These are phyloP conservation scores for Drosophila tanythrix DNA, from an alignment of 2,888 invertebrate species.

Conservation along the genomic window DNA sequence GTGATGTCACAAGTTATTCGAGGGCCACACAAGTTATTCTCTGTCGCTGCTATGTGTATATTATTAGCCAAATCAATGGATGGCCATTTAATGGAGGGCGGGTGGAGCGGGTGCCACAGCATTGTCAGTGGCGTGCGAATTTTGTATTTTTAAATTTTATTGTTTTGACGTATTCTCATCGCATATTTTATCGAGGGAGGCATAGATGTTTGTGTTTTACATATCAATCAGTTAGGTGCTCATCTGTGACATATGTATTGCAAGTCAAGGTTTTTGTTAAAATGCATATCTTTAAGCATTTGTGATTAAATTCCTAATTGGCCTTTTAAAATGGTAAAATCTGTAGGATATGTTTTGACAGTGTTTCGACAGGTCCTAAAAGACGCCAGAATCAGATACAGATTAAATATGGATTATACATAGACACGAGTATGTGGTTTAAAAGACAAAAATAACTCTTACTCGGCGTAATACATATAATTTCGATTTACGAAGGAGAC, in stretches of 20 bases:
- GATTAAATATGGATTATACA: not conserved
- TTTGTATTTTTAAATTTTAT: slow-evolving; percentile 57
- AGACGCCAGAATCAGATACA: not conserved
- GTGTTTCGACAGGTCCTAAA: not conserved
- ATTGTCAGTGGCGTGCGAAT: slow-evolving; percentile 64
- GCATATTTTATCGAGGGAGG: slow-evolving; percentile 12
- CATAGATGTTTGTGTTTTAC: slow-evolving; percentile 13
- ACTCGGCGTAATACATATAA: no score
- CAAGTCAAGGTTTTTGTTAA: slow-evolving; percentile 7
- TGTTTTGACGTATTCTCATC: slow-evolving; percentile 59
- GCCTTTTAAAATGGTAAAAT: not conserved
- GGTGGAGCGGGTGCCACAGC: not conserved
- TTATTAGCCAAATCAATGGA: slow-evolving; percentile 52
- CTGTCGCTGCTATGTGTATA: slow-evolving; percentile 33
- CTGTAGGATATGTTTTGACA: not conserved
- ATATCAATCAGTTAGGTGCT: slow-evolving; percentile 3
- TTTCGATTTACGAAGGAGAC: no score
- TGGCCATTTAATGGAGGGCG: slow-evolving; percentile 12
- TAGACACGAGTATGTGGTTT: not conserved
- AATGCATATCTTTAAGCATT: not conserved
- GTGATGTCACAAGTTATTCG: slow-evolving; percentile 69
- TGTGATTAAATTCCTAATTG: not conserved
- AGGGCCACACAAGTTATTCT: slow-evolving; percentile 62
- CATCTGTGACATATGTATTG: not conserved
- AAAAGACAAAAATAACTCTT: no score